Base-by-base conservation (phyloP, 2,113 vertebrate species). In the Cavia porcellus region DNA sequence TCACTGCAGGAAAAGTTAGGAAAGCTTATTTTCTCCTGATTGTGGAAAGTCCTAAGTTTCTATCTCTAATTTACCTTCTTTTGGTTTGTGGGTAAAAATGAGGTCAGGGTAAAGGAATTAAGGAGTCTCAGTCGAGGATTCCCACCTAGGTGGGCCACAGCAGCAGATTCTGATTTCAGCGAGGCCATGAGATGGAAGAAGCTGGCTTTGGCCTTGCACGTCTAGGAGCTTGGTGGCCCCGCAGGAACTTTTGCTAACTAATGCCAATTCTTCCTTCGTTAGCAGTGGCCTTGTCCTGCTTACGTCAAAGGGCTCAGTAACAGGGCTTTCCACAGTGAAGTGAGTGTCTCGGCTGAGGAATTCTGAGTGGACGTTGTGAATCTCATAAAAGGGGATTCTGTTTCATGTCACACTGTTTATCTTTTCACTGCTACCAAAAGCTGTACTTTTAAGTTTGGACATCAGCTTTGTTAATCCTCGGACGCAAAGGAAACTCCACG, bases 11-110 rank as follows among this genome's bases (percentile, higher is more conserved):
- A 66, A 95, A 93, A 96, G 28, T 30, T 12, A 64, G 12, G 17
- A 85, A 89, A 75, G 15, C 59, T 14, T 66, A 55, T 86, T 90
- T 95, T 80, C 42, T 24, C 61, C n/a, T 35, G 61, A 81, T 75
- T 97, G 70, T 90, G n/a, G 32, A 82, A 93, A 94, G 57, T 35
- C 15, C 6, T 42, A 95, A 82, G 45, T 90, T 90, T 95, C 2
- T 86, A 47, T 92, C 87, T 94, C 74, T 92, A 47, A 94, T 79
- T 82, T n/a, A 52, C 42, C 42, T 90, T 32, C 35, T 84, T 92
- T 90, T 77, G 25, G 52, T 84, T 96, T 52, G 17, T 81, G 14
- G 45, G 30, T 95, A 72, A 92, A 83, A 96, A 74, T 64, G 35
- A 55, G 25, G 6, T 22, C 42, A 12, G 32, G 47, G 17, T 77